These are phyloP conservation scores for Orthonevra nobilis DNA, from an alignment of 2,888 invertebrate species.

Conservation along the genomic window DNA sequence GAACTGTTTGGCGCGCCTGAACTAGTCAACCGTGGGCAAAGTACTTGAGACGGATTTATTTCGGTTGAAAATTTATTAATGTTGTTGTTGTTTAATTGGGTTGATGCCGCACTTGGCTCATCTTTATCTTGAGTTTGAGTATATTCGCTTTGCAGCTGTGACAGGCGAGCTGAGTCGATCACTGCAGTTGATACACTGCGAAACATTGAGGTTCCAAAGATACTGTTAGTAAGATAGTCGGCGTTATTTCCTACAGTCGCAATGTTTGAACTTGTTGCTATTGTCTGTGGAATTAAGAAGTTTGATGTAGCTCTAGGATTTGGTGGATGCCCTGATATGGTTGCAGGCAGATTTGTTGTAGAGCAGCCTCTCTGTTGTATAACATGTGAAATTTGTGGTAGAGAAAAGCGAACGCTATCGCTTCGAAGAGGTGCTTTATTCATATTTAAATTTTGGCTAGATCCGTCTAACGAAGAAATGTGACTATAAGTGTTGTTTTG, in stretches of 20 bases:
- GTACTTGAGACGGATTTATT: neutral
- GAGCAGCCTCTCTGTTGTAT: neutral
- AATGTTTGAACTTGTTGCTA: neutral
- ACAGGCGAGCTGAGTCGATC: too few species aligned
- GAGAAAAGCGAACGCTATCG: neutral
- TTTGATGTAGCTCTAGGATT: neutral
- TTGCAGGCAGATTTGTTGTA: neutral
- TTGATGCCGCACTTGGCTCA: slow-evolving; percentile 15
- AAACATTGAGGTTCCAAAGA: neutral
- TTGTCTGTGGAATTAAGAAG: neutral
- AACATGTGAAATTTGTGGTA: neutral
- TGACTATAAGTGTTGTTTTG: neutral
- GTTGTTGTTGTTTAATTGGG: neutral
- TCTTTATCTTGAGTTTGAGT: neutral
- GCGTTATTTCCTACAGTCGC: too few species aligned
- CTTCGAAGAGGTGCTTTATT: neutral
- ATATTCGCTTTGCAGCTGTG: neutral
- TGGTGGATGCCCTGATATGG: neutral
- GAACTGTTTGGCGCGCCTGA: too few species aligned
- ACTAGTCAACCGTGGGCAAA: neutral
- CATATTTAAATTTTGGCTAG: neutral
- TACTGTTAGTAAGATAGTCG: neutral
- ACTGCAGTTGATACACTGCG: neutral
- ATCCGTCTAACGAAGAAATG: neutral
- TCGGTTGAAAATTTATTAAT: neutral